Base-by-base conservation (phyloP, 2,888 invertebrate species). In the Drosophila sordidula region DNA sequence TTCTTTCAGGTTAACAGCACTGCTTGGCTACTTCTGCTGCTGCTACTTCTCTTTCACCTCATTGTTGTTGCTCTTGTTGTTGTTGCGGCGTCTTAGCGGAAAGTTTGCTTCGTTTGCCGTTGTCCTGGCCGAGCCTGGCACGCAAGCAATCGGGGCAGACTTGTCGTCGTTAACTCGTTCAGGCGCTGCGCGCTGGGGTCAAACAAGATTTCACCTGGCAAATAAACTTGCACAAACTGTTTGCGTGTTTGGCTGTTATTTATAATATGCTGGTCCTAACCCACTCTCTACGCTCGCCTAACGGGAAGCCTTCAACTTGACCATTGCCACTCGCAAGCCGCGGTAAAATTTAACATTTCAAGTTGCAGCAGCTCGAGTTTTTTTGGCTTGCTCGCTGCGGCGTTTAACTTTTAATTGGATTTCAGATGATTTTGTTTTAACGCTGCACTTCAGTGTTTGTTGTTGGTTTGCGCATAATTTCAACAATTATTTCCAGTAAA, bases 201-300 rank as follows among this genome's bases (percentile, higher is more conserved):
- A 50, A 41, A 58, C 9, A 59, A 73, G 73, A 68, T 63, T 54
- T 47, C 71, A 75, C 75, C 75, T 75, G 75, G 70, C 39, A 76
- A 79, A 76, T 76, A 79, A 79, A 86, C 83, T 78, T 86, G 72
- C 72, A 42, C 72, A 80, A 86, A 83, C 80, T 72, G 77, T 70
- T 85, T 85, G 85, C 87, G 82, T 85, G 85, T 87, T 85, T 80
- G 73, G 41, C 78, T 74, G 87, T 78, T 85, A 87, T 85, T 85
- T 85, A 85, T 85, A 86, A 81, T 74, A 73, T 66, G 64, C 68
- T 59, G n/a, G 41, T 61, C 63, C 47, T 39, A 41, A 38, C 64
- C 44, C 45, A 18, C 34, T 34, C 70, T 25, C 52, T 32, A 29
- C 22, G 44, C 50, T 38, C 42, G n/a, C 14, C 54, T 14, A 32